A percentile compares a stretch with the other conserved stretches of the same genome.
phyloP scores from a whole-genome alignment of 2,113 vertebrate genomes.

The Pristiophorus japonicus region DNA sequence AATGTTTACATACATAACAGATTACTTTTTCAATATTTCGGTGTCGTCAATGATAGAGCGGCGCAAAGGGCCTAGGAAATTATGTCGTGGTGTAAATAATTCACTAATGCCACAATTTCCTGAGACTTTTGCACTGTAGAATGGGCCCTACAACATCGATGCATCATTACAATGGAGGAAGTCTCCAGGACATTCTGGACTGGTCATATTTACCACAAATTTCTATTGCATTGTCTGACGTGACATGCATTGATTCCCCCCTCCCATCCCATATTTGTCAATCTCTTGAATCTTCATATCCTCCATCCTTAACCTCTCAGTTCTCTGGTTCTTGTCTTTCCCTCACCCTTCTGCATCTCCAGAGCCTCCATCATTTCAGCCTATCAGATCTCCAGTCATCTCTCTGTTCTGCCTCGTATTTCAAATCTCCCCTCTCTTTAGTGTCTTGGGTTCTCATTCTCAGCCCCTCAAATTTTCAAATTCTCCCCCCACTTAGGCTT shows the following conservation, averaged over 20 bases:
- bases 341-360: background rate
- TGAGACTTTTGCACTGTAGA: background rate
- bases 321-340: background rate
- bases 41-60: background rate
- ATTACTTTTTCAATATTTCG: slow-evolving; percentile 54
- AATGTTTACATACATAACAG: too few relatives aligned
- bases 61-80: background rate
- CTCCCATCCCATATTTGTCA: background rate
- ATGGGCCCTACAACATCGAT: background rate
- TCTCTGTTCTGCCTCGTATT: background rate
- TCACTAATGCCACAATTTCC: background rate
- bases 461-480: background rate
- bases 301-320: background rate
- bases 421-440: background rate
- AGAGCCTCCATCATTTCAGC: background rate
- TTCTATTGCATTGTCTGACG: background rate
- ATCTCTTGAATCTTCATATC: background rate
- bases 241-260: background rate
- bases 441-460: background rate
- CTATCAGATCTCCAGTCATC: background rate
- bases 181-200: background rate
- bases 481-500: background rate
- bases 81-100: background rate
- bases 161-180: background rate
- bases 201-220: background rate